These are phyloP conservation scores for Speoplatyrhinus poulsoni DNA, from an alignment of 2,113 vertebrate genomes.

Conservation along the genomic window DNA sequence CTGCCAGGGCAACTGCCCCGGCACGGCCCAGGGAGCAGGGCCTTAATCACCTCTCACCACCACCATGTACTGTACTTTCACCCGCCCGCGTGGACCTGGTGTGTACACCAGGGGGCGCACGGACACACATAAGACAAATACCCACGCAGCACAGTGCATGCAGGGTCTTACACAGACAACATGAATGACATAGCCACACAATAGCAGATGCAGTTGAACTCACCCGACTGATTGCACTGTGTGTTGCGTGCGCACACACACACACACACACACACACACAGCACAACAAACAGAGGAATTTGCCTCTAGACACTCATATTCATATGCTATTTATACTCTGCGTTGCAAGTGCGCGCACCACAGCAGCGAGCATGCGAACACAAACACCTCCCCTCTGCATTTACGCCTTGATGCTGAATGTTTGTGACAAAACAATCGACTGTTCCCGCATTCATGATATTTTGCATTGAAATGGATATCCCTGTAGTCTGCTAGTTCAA, in stretches of 20 bases:
- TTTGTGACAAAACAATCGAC: constrained; percentile 68
- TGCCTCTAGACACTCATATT: constrained; percentile 66
- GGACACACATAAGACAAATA: constrained; percentile 16
- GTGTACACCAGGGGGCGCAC: constrained; percentile 3
- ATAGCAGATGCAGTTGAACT: constrained; percentile 51
- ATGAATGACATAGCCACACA: constrained; percentile 58
- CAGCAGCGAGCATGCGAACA: constrained; percentile 20
- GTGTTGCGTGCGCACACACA: constrained; percentile 63
- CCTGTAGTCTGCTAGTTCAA: constrained; percentile 50
- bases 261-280: constrained; percentile 36
- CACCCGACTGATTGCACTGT: constrained; percentile 64
- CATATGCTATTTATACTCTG: constrained; percentile 56
- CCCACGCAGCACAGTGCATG: not conserved
- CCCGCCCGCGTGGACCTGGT: not conserved
- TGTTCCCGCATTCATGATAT: constrained; percentile 60
- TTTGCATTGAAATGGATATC: constrained; percentile 62
- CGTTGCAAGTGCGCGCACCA: not conserved
- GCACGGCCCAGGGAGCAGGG: constrained; percentile 50
- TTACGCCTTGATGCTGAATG: constrained; percentile 57
- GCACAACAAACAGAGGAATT: constrained; percentile 49
- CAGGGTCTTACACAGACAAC: constrained; percentile 36
- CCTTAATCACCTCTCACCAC: constrained; percentile 63
- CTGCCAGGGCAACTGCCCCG: constrained; percentile 66
- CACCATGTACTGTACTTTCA: constrained; percentile 40
- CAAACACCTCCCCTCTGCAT: constrained; percentile 42